Evolutionary conservation across 1,140 invertebrate species (phyloP).

Genomic region (Brachionus rubens): DNA sequence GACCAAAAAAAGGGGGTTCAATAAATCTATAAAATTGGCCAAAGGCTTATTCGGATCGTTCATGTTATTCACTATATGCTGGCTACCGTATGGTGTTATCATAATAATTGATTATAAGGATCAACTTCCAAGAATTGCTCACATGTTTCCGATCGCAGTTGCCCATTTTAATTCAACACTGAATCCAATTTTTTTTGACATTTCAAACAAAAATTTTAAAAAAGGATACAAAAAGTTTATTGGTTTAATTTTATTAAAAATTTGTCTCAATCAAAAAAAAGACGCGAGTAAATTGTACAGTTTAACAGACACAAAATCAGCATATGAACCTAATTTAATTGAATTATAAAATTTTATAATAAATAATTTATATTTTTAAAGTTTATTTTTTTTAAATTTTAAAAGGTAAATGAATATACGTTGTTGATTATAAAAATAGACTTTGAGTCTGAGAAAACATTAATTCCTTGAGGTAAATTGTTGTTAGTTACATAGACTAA

Average conservation of each 20-base stretch:
- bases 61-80: constrained; percentile 10
- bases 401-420: too few species aligned
- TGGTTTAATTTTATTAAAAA: neutral
- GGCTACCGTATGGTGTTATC: constrained; percentile 30
- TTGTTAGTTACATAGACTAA: too few species aligned
- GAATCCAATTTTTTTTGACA: constrained; percentile 25
- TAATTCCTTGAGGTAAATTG: too few species aligned
- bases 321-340: too few species aligned
- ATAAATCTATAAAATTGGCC: constrained; percentile 36
- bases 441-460: too few species aligned
- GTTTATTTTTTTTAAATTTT: too few species aligned
- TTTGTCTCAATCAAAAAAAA: too few species aligned
- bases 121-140: neutral
- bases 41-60: constrained; percentile 26
- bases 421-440: too few species aligned
- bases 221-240: constrained; percentile 36
- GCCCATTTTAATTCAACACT: constrained; percentile 44
- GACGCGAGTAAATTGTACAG: too few species aligned
- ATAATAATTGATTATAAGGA: constrained; percentile 9
- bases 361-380: too few species aligned
- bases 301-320: too few species aligned
- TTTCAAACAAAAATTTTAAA: constrained; percentile 17
- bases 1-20: neutral
- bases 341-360: too few species aligned
- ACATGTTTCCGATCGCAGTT: neutral